Conservation (phyloP, 2,113 vertebrate species). For the Clupea harengus region DNA sequence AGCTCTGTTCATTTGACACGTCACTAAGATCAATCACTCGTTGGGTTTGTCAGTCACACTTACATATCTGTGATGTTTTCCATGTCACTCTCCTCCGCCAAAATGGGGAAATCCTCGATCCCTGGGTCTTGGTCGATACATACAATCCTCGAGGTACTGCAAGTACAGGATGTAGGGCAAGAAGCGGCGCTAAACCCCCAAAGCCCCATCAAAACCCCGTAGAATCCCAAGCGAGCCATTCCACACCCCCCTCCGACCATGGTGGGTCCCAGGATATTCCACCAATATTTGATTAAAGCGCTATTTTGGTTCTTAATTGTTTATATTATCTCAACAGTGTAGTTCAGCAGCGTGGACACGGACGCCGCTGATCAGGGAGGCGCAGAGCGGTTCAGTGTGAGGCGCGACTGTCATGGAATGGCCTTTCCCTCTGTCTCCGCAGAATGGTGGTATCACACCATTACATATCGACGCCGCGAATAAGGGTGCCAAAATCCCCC, state of each 20-base stretch:
- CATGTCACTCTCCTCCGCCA: constrained; percentile 78
- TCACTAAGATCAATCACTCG: constrained; percentile 29
- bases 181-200: constrained; percentile 77
- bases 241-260: constrained; percentile 79
- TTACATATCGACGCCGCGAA: constrained; percentile 68
- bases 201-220: constrained; percentile 76
- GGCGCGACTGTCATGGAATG: constrained; percentile 71
- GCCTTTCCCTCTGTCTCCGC: constrained; percentile 67
- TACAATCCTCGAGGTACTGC: constrained; percentile 82
- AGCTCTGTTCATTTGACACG: constrained; percentile 4
- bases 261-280: constrained; percentile 65
- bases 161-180: constrained; percentile 85
- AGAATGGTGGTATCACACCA: constrained; percentile 68
- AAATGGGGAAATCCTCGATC: constrained; percentile 84
- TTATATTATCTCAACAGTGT: constrained; percentile 34
- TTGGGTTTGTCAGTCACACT: constrained; percentile 62
- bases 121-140: constrained; percentile 78
- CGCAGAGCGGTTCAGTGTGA: constrained; percentile 65
- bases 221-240: constrained; percentile 78
- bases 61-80: constrained; percentile 96
- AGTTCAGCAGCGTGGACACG: constrained; percentile 39
- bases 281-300: constrained; percentile 28
- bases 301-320: constrained; percentile 17
- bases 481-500: constrained; percentile 38
- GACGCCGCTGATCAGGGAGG: constrained; percentile 56